Conservation (phyloP, 2,113 vertebrate genomes). For the Sturnus vulgaris region DNA sequence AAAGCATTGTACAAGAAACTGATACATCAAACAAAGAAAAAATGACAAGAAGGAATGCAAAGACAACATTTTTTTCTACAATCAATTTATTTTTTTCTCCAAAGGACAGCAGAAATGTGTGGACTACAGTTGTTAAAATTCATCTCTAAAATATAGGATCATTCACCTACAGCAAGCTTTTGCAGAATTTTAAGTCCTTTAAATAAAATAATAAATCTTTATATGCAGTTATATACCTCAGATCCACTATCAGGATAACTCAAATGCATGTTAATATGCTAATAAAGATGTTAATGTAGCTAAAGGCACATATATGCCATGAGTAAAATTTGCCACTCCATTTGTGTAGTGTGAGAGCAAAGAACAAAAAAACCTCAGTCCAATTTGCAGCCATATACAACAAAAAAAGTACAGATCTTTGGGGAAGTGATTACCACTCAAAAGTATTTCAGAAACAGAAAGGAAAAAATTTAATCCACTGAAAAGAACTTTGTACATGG, state of each 20-base stretch:
- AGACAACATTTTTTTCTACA: not conserved
- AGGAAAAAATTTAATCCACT: not conserved
- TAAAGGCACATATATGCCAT: not conserved
- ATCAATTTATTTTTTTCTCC: not conserved
- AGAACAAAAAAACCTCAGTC: not conserved
- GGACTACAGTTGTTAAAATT: not conserved
- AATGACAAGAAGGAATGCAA: not conserved
- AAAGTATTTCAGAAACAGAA: not conserved
- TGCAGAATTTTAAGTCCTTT: not conserved
- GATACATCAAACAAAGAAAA: not conserved
- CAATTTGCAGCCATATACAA: not conserved
- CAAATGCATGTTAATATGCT: not conserved
- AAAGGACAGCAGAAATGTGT: not conserved
- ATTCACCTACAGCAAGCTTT: not conserved
- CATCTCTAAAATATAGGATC: not conserved
- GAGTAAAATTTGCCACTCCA: not conserved
- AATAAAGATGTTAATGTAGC: not conserved
- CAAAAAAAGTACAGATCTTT: not conserved
- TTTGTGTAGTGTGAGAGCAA: not conserved
- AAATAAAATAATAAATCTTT: not conserved
- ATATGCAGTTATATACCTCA: not conserved
- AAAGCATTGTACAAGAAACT: not conserved
- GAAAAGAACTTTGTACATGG: not conserved
- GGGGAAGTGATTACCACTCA: not conserved
- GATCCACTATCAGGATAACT: not conserved